A percentile compares a stretch with the other conserved stretches of the same genome.
Evolutionary conservation across 2,113 vertebrate species (phyloP).

Genomic region (Phylloscopus trochilus): DNA sequence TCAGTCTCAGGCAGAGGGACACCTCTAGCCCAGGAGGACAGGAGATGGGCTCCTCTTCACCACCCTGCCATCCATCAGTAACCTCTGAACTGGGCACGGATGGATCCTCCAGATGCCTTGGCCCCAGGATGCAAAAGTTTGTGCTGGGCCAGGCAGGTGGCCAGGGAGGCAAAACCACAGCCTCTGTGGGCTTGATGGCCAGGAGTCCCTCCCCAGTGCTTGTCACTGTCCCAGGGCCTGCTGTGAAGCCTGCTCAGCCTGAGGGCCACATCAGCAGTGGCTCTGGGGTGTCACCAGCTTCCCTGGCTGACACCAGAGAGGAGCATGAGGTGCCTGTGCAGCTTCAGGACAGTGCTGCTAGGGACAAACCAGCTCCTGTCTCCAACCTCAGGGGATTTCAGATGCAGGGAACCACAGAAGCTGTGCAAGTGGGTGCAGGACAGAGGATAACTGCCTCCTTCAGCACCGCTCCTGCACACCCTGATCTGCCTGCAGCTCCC

Average conservation of each 20-base stretch:
- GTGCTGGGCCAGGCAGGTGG: neutral
- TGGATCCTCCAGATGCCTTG: neutral
- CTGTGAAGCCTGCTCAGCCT: neutral
- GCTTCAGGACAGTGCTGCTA: neutral
- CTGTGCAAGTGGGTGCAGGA: neutral
- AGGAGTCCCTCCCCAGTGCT: neutral
- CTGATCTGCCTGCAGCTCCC: accelerated
- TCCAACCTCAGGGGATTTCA: neutral
- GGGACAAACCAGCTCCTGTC: neutral
- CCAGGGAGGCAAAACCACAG: neutral
- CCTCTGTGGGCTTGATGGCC: accelerated
- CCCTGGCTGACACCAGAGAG: neutral
- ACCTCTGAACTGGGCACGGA: neutral
- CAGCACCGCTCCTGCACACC: neutral
- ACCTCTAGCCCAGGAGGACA: neutral
- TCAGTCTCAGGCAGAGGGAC: neutral
- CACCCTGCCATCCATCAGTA: neutral
- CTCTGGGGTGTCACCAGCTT: neutral
- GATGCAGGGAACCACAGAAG: neutral
- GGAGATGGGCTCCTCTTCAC: neutral
- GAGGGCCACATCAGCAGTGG: neutral
- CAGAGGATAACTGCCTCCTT: neutral
- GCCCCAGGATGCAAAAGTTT: neutral
- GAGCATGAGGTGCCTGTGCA: neutral
- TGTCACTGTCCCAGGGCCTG: neutral